Evolutionary conservation across 2,888 invertebrate species (phyloP), one percentile per base, ranked within the genome.

Genomic region (Nymphalis c-album): DNA sequence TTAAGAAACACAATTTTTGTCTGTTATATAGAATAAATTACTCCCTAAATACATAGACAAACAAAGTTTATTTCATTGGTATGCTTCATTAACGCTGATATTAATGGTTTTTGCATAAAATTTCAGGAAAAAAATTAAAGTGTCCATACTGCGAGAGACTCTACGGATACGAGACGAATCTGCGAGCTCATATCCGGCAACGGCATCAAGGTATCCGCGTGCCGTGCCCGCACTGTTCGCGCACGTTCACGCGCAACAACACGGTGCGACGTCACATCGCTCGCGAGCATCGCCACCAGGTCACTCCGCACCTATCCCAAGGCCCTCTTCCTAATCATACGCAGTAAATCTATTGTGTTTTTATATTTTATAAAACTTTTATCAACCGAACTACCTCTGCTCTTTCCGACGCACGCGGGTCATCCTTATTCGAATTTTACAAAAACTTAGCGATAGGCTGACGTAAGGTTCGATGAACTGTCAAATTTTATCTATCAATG

Each of bases 81-180:
- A 13, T 40, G 13, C 3, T 40, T 13, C 13, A 40, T 40, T 40
- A 4, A 40, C 2, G 13, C 1, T 16, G 22, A 16, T 22, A 22
- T 16, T 51, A 10, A 51, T 26, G 26, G 10, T 13, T 4, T 20
- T 6, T 16, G 5, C 31, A 26, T 55, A 46, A 55, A 47, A 65
- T 93, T 94, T 5, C 93, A 97, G 97, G 97, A 82, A 97, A 97
- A 90, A 97, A 97, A 90, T 93, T 97, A 83, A 97, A 97, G 93
- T 97, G 97, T 91, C 96, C 97, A 82, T 97, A 96, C 90, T 97
- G 97, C 94, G 97, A 97, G 92, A 94, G 97, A 83, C 94, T 97
- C 71, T 97, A 97, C 91, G 97, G 97, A 74, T 97, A 97, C 88
- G 97, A 97, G 94, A 97, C 97, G 82, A 97, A 97, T 87, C 91